These are phyloP conservation scores for Speoplatyrhinus poulsoni DNA, from an alignment of 2,113 vertebrate species.

Conservation along the genomic window DNA sequence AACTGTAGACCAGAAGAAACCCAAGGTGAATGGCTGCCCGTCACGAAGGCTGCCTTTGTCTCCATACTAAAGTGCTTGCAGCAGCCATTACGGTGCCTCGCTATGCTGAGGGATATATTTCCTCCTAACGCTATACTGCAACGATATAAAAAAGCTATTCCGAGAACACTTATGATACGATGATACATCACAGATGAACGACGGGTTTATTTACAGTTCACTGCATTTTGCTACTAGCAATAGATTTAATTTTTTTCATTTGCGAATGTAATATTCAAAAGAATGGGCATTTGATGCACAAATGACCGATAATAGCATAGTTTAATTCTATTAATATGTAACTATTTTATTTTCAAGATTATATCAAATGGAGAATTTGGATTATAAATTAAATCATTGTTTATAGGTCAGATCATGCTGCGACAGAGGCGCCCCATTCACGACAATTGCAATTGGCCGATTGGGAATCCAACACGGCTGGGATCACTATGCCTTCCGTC, in stretches of 20 bases:
- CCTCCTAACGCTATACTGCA: conserved; percentile 7
- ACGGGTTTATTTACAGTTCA: neutral
- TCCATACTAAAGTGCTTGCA: conserved; percentile 65
- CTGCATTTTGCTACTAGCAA: neutral
- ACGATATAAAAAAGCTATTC: conserved; percentile 9
- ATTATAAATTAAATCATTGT: conserved; percentile 42
- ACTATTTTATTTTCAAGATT: conserved; percentile 26
- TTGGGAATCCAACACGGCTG: conserved; percentile 48
- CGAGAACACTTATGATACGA: neutral
- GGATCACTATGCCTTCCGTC: conserved; percentile 8
- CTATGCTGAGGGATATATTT: conserved; percentile 36
- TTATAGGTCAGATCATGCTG: conserved; percentile 26
- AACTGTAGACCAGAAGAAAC: conserved; percentile 33
- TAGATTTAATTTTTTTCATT: conserved; percentile 6
- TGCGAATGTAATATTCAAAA: conserved; percentile 5
- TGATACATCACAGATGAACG: neutral
- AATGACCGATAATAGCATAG: conserved; percentile 21
- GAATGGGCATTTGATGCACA: neutral
- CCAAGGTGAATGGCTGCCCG: conserved; percentile 72
- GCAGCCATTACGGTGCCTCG: conserved; percentile 76
- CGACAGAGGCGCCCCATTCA: conserved; percentile 38
- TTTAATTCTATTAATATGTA: conserved; percentile 30
- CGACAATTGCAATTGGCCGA: conserved; percentile 54
- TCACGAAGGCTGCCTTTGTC: conserved; percentile 76
- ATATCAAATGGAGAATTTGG: conserved; percentile 19